Percentiles rank a stretch among this genome's conserved stretches.
Evolutionary conservation across 2,113 vertebrate species (phyloP).

Genomic region (Oncorhynchus tshawytscha): DNA sequence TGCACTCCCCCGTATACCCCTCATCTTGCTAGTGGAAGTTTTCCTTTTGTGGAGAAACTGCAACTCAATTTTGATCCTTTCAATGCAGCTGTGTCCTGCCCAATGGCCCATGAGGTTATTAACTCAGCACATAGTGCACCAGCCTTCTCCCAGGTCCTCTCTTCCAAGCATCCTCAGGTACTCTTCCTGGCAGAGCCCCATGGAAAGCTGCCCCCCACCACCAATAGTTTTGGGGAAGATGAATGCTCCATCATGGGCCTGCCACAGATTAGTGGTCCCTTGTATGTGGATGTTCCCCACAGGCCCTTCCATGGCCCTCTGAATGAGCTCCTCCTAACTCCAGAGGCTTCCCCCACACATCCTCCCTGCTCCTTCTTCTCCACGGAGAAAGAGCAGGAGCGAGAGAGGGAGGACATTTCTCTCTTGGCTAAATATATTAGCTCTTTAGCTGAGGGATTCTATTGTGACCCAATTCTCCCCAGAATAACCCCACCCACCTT

Average conservation of each 20-base stretch:
- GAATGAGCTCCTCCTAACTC: constrained; percentile 77
- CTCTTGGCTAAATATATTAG: constrained; percentile 76
- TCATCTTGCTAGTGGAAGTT: constrained; percentile 50
- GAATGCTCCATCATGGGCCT: constrained; percentile 74
- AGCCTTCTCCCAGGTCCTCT: background rate
- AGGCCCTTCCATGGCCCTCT: constrained; percentile 51
- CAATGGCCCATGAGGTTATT: background rate
- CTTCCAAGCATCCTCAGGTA: constrained; percentile 60
- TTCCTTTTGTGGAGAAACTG: constrained; percentile 65
- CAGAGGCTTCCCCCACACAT: constrained; percentile 77
- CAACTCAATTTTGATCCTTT: constrained; percentile 22
- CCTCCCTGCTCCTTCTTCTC: constrained; percentile 56
- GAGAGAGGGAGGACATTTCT: constrained; percentile 72
- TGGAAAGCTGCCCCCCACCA: constrained; percentile 77
- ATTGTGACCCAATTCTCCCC: constrained; percentile 19
- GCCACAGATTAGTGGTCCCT: constrained; percentile 73
- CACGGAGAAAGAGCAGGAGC: constrained; percentile 58
- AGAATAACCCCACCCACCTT: constrained; percentile 3
- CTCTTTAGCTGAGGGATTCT: constrained; percentile 71
- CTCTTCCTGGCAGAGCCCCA: constrained; percentile 62
- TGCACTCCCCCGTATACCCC: constrained; percentile 72
- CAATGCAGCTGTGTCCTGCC: background rate
- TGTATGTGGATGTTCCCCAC: constrained; percentile 74
- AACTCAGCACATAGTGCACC: background rate
- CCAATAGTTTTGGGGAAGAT: constrained; percentile 74